Percentiles rank a stretch among this genome's conserved stretches.
Conservation (phyloP, 64 coral and sea anemone species). For the Actinia equina region DNA sequence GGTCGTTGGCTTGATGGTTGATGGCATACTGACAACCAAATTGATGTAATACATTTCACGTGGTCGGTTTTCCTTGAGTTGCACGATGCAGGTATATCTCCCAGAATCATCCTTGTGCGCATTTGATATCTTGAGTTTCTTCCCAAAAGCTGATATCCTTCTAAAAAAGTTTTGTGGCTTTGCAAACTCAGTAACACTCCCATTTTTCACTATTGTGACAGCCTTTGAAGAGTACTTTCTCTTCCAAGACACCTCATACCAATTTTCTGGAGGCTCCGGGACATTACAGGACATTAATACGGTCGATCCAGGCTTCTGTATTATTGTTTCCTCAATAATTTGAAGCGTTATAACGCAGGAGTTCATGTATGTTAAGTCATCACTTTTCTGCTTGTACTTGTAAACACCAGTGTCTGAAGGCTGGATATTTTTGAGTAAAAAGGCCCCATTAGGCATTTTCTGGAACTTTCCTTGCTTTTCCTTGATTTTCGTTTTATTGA, state of each 20-base stretch:
- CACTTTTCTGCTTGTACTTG: background rate
- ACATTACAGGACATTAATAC: background rate
- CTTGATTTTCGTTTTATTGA: background rate
- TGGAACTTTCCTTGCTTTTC: background rate
- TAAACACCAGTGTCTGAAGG: background rate
- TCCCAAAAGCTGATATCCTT: background rate
- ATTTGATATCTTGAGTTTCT: background rate
- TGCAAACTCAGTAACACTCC: background rate
- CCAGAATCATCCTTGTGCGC: background rate
- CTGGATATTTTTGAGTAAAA: background rate
- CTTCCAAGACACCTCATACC: background rate
- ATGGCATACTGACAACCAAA: background rate
- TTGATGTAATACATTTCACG: background rate
- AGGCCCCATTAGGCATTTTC: background rate
- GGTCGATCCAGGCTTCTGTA: background rate
- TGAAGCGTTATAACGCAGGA: background rate
- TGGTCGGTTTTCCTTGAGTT: background rate
- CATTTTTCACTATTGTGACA: background rate
- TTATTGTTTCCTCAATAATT: background rate
- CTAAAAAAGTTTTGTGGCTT: background rate
- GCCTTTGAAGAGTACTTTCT: background rate
- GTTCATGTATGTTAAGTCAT: background rate
- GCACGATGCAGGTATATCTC: background rate
- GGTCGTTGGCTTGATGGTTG: background rate
- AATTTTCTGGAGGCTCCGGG: background rate